Base-by-base conservation (phyloP, 2,888 invertebrate species). In the Stegophylla sp. region DNA sequence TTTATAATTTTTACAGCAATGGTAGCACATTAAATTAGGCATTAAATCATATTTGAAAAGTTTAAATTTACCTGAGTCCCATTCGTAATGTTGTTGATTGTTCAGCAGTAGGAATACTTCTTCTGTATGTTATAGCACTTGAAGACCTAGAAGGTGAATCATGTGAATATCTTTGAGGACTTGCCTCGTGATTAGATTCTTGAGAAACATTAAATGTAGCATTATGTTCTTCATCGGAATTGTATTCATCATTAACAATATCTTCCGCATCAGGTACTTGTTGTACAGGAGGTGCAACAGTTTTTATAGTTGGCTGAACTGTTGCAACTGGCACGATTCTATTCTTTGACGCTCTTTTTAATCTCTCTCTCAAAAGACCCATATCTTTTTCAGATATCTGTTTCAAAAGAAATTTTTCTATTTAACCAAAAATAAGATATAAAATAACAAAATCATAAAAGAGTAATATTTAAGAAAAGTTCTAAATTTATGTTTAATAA, bases 361-460 rank as follows among this genome's bases (percentile, higher is more conserved):
- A 97, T 67, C 98, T 91, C 87, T 99, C 98, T 85, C 98, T 98
- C 69, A 99, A 88, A 84, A 98, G 89, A 0, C 96, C 95, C 85
- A 94, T 90, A 86, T 98, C 98, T 87, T 99, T 98, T 86, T 98
- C 97, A 1, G 93, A 94, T 85, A 96, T 91, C 92, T 94, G 86
- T 71, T 53, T 48, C n/a, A n/a, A n/a, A n/a, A n/a, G n/a, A n/a
- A n/a, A n/a, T n/a, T 13, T 56, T 23, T 26, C 17, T 66, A 23
- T 17, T 7, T 5, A 28, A 63, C 10, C 5, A 53, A 34, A 41
- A 7, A 43, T 17, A n/a, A 17, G n/a, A n/a, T n/a, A n/a, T n/a
- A n/a, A n/a, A n/a, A n/a, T n/a, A n/a, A n/a, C 15, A 53, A 15
- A 41, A 48, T 34, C 3, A 34, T 34, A 5, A 34, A 34, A 34